phyloP scores from a whole-genome alignment of 2,113 vertebrate genomes.

The Campylomormyrus numenius region DNA sequence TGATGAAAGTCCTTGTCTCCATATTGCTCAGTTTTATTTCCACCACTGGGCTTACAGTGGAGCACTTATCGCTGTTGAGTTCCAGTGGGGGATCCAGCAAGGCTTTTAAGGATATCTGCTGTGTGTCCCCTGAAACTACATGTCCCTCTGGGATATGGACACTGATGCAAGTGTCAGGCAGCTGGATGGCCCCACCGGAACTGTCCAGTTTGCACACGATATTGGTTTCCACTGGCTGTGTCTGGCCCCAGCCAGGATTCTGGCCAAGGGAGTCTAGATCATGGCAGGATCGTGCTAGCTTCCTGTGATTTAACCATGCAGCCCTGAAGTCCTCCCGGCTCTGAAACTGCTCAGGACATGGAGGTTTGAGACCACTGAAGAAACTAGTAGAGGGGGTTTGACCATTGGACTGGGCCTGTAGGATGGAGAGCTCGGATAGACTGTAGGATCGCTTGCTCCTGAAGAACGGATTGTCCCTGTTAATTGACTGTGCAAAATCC shows the following conservation, averaged over 20 bases:
- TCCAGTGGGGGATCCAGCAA: constrained; percentile 86
- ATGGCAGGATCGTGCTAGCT: constrained; percentile 88
- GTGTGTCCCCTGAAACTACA: constrained; percentile 70
- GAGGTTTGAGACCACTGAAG: constrained; percentile 79
- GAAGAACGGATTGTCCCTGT: constrained; percentile 82
- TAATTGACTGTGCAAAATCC: constrained; percentile 48
- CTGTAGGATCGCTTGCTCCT: constrained; percentile 93
- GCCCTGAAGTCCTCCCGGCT: constrained; percentile 90
- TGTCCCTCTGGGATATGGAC: constrained; percentile 85
- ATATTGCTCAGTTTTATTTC: constrained; percentile 90
- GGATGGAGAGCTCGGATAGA: constrained; percentile 82
- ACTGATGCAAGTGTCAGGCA: constrained; percentile 85
- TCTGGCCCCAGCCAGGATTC: constrained; percentile 95
- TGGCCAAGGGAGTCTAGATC: constrained; percentile 86
- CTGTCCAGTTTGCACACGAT: constrained; percentile 84
- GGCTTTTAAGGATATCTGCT: constrained; percentile 89
- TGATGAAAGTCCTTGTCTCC: constrained; percentile 76
- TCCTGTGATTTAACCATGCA: constrained; percentile 90
- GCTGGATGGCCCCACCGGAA: constrained; percentile 80
- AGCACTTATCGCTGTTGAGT: constrained; percentile 81
- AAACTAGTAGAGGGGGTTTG: constrained; percentile 57
- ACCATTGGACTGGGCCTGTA: constrained; percentile 75
- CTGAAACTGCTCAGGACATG: constrained; percentile 88
- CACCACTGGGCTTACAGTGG: constrained; percentile 80
- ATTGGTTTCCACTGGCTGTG: constrained; percentile 87